Evolutionary conservation across 2,888 invertebrate genomes (phyloP).

Genomic region (Mimas tiliae): DNA sequence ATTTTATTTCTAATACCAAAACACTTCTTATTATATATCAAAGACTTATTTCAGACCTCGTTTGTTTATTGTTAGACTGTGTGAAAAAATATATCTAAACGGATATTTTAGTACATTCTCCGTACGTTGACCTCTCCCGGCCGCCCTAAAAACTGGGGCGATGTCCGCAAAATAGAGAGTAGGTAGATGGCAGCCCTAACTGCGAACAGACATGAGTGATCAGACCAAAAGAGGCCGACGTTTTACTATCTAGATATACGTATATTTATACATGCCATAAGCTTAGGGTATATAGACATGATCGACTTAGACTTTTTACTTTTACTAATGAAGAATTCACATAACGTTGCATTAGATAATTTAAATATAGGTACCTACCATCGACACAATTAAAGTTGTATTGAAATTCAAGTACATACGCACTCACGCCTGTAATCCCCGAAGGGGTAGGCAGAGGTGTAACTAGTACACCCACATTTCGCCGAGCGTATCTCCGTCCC

Average conservation of each 20-base stretch:
- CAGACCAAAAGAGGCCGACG: conserved; percentile 48
- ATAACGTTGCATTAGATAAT: too few species aligned
- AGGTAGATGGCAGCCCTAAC: conserved; percentile 53
- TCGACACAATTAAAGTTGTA: too few species aligned
- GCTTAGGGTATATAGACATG: not conserved
- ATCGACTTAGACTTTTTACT: not conserved
- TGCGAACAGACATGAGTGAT: conserved; percentile 49
- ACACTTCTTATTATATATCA: not conserved
- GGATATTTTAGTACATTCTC: conserved; percentile 46
- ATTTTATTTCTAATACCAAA: not conserved
- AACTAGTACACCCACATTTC: too few species aligned
- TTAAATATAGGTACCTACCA: too few species aligned
- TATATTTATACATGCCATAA: not conserved
- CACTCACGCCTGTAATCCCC: too few species aligned
- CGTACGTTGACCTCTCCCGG: conserved; percentile 50
- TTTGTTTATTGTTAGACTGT: conserved; percentile 30
- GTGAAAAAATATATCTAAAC: conserved; percentile 28
- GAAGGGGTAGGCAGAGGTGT: too few species aligned
- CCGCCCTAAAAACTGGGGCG: conserved; percentile 49
- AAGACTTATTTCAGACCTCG: conserved; percentile 6
- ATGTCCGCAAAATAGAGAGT: conserved; percentile 47
- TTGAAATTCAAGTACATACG: too few species aligned
- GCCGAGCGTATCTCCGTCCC: too few species aligned
- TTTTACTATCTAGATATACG: conserved; percentile 28
- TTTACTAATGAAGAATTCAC: too few species aligned